Evolutionary conservation across 2,113 vertebrate species (phyloP), one percentile per base, ranked within the genome.

Genomic region (Halcyon malimbica): DNA sequence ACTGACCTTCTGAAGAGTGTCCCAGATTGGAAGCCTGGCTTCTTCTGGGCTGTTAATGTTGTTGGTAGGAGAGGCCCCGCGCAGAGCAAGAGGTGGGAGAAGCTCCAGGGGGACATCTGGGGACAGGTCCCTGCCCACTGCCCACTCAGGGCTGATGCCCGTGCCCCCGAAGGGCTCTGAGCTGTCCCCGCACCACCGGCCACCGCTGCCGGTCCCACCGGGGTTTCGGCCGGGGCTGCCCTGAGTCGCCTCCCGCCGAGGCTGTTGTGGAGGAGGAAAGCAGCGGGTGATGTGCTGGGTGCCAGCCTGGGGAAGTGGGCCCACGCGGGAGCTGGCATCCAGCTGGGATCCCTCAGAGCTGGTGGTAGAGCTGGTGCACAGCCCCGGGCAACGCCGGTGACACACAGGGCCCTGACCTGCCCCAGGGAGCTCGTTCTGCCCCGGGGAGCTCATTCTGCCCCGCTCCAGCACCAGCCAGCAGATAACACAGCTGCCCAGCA

Each of bases 131-230:
- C 33, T 63, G 50, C 64, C 41, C 0, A 1, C 39, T 37, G 44
- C 37, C 60, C 31, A 10, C 54, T 18, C 19, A 4, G 31, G 59
- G 26, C 62, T 4, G 11, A 11, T 39, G 39, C 48, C 33, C 11
- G 48, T 23, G 46, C 33, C 39, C n/a, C 28, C 0, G 1, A 35
- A 25, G 39, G 48, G n/a, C 50, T 54, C 29, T 13, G 21, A 26
- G 78, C 51, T 33, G 51, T 20, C 31, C 35, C 31, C 8, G 33
- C 62, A 37, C 11, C 62, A 29, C 23, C 2, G 1, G 44, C 24
- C 42, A 11, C 29, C 1, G 5, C 31, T 26, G 25, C 60, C 0
- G 5, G 16, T 19, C 42, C 23, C 7, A 5, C 23, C 0, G 3
- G 39, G 8, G 6, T 6, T 46, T n/a, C 21, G 11, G 35, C 42